These are phyloP conservation scores for Embidobia sp. DNA, from an alignment of 2,888 invertebrate genomes.

Conservation along the genomic window DNA sequence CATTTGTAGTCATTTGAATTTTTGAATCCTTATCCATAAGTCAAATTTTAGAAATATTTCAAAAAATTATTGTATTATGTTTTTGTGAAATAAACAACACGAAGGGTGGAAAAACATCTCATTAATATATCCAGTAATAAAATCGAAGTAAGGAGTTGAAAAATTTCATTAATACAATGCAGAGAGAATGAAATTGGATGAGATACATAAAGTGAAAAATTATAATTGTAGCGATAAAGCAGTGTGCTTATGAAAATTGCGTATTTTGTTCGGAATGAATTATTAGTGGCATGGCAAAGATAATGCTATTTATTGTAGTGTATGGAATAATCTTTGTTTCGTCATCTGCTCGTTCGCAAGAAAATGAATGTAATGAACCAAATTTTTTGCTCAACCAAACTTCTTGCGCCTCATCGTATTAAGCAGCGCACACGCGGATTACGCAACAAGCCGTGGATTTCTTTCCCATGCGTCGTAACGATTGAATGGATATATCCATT, in stretches of 20 bases:
- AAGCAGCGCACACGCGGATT: constrained; percentile 38
- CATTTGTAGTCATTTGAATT: no score
- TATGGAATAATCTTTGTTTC: constrained; percentile 49
- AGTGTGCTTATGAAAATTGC: constrained; percentile 42
- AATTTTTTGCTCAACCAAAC: constrained; percentile 60
- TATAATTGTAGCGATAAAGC: constrained; percentile 36
- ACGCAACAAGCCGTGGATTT: constrained; percentile 51
- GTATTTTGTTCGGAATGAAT: constrained; percentile 46
- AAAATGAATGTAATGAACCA: constrained; percentile 57
- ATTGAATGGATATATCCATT: constrained; percentile 58
- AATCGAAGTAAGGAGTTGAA: constrained; percentile 15
- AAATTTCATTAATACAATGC: constrained; percentile 17
- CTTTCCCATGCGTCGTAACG: constrained; percentile 64
- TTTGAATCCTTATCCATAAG: no score
- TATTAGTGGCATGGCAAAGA: constrained; percentile 42
- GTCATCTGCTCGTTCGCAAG: constrained; percentile 53
- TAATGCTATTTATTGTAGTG: constrained; percentile 56
- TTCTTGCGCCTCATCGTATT: constrained; percentile 62
- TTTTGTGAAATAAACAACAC: no score
- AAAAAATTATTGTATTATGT: no score
- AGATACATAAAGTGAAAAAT: constrained; percentile 38
- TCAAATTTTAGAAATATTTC: no score
- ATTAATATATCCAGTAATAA: no score
- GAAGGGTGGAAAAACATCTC: no score
- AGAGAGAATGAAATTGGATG: constrained; percentile 11